Evolutionary conservation across 2,888 invertebrate species (phyloP).

Genomic region (Rhogogaster chlorosoma): DNA sequence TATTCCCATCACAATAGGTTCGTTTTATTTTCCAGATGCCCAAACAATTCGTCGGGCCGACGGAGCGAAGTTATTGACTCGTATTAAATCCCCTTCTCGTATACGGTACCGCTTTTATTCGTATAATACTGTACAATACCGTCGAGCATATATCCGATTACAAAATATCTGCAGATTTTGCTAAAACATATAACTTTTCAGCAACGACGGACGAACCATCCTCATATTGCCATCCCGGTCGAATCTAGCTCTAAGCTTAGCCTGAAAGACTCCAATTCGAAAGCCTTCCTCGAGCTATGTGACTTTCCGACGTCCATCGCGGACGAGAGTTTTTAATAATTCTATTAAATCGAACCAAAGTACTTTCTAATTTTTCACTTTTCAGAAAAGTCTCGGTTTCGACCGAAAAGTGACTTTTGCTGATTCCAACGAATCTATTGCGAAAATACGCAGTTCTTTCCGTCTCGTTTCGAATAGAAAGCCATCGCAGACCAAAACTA

Average conservation of each 20-base stretch:
- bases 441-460: no score
- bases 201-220: not conserved
- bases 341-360: not conserved
- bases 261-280: conserved; percentile 33
- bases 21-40: conserved; percentile 53
- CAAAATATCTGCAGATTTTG: conserved; percentile 66
- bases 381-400: no score
- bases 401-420: no score
- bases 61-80: conserved; percentile 66
- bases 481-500: not conserved
- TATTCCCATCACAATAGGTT: conserved; percentile 30
- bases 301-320: not conserved
- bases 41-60: conserved; percentile 53
- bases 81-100: conserved; percentile 67
- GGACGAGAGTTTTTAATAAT: not conserved
- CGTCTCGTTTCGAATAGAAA: no score
- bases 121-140: conserved; percentile 67
- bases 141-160: conserved; percentile 63
- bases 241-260: conserved; percentile 30
- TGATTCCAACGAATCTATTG: no score
- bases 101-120: conserved; percentile 67
- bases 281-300: conserved; percentile 4
- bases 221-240: not conserved
- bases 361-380: not conserved
- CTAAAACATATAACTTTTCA: conserved; percentile 41